phyloP scores from a whole-genome alignment of 2,113 vertebrate genomes.

The Naja naja region DNA sequence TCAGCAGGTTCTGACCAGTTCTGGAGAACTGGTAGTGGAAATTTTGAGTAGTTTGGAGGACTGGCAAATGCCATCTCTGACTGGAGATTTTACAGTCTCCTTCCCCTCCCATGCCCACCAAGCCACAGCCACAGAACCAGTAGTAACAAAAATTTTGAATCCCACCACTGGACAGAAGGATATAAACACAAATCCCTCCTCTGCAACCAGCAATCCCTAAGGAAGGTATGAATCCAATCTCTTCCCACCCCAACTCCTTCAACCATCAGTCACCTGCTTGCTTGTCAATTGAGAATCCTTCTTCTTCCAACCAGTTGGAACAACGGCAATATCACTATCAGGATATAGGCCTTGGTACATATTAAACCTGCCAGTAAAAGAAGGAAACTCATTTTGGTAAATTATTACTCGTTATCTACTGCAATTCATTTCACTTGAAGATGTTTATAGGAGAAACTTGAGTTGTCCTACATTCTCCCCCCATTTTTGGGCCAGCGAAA shows the following conservation, averaged over 20 bases:
- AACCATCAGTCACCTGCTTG: conserved; percentile 37
- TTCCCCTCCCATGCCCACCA: too few species aligned
- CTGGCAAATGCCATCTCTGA: too few species aligned
- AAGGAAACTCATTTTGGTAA: neutral
- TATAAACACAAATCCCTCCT: neutral
- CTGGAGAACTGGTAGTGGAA: too few species aligned
- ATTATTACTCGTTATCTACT: neutral
- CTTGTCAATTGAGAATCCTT: neutral
- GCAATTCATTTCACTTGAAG: neutral
- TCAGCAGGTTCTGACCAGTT: too few species aligned
- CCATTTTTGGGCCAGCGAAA: neutral
- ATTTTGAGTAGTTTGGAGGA: too few species aligned
- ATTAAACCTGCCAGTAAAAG: conserved; percentile 56
- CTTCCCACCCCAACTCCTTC: neutral
- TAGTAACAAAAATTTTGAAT: too few species aligned
- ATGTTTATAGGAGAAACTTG: neutral
- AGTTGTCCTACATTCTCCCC: neutral
- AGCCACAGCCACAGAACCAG: too few species aligned
- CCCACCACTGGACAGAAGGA: too few species aligned
- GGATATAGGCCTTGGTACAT: conserved; percentile 63
- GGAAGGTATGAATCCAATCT: neutral
- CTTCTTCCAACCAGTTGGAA: fast-evolving
- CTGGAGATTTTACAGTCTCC: too few species aligned
- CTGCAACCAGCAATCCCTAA: neutral
- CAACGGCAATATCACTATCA: fast-evolving